These are phyloP conservation scores for Sebastiscus albofasciatus DNA, from an alignment of 2,797 vertebrate genomes.

Conservation along the genomic window DNA sequence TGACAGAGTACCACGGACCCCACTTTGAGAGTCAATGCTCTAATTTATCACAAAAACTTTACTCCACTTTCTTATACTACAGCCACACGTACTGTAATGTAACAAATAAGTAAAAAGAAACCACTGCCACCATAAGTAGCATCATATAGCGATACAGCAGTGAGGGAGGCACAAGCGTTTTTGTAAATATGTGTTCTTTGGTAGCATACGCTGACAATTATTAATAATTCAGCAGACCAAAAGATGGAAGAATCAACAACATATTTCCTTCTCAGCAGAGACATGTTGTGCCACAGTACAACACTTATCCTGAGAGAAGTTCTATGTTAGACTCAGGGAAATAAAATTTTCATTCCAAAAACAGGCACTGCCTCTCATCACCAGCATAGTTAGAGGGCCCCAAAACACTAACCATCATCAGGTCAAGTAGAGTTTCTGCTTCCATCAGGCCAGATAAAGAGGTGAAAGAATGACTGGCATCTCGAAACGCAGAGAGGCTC, in stretches of 20 bases:
- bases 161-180: not conserved
- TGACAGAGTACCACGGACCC: no score
- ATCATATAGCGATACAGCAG: not conserved
- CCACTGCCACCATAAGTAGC: not conserved
- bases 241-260: not conserved
- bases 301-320: not conserved
- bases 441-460: slow-evolving; percentile 41
- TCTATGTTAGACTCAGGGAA: not conserved
- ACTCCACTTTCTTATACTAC: not conserved
- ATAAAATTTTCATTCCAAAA: not conserved
- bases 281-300: not conserved
- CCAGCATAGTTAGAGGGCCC: not conserved
- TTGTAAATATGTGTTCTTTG: not conserved
- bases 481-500: slow-evolving; percentile 5
- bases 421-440: slow-evolving; percentile 41
- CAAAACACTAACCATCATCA: slow-evolving; percentile 9
- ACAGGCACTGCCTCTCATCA: not conserved
- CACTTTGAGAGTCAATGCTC: no score
- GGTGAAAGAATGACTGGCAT: slow-evolving; percentile 50
- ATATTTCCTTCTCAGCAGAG: not conserved
- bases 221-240: not conserved
- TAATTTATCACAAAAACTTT: not conserved
- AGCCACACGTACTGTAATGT: not conserved
- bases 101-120: not conserved
- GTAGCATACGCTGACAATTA: not conserved